phyloP scores from a whole-genome alignment of 2,888 invertebrate species.

The Entomobrya proxima region DNA sequence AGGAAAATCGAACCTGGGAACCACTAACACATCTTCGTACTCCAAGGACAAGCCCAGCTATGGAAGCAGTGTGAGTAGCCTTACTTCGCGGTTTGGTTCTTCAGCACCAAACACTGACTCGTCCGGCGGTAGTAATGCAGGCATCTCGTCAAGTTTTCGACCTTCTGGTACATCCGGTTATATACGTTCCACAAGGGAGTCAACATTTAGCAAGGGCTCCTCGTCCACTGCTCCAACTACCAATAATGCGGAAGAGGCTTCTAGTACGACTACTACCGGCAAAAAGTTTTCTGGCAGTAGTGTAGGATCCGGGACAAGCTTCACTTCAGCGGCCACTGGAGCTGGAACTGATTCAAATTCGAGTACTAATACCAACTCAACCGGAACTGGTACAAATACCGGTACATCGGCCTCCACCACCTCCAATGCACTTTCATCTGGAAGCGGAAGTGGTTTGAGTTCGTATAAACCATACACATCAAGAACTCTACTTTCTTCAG shows the following conservation, averaged over 20 bases:
- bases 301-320: background rate
- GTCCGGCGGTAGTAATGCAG: background rate
- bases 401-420: background rate
- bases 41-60: constrained; percentile 55
- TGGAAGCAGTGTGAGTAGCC: constrained; percentile 38
- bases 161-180: constrained; percentile 58
- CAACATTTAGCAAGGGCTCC: constrained; percentile 32
- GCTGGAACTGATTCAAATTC: background rate
- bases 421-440: constrained; percentile 5
- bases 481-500: constrained; percentile 25
- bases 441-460: constrained; percentile 45
- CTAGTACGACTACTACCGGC: background rate
- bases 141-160: constrained; percentile 15
- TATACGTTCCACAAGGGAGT: constrained; percentile 29
- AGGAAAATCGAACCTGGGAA: constrained; percentile 29
- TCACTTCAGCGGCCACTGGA: background rate
- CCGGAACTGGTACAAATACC: background rate
- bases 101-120: background rate
- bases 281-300: constrained; percentile 35
- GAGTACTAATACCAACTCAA: background rate
- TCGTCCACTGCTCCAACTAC: constrained; percentile 2
- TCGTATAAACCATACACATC: constrained; percentile 54
- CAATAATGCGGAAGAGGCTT: constrained; percentile 38
- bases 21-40: background rate
- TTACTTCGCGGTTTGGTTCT: constrained; percentile 59